Evolutionary conservation across 2,888 invertebrate genomes (phyloP), one percentile per base, ranked within the genome.

Genomic region (Andrena bicolor): DNA sequence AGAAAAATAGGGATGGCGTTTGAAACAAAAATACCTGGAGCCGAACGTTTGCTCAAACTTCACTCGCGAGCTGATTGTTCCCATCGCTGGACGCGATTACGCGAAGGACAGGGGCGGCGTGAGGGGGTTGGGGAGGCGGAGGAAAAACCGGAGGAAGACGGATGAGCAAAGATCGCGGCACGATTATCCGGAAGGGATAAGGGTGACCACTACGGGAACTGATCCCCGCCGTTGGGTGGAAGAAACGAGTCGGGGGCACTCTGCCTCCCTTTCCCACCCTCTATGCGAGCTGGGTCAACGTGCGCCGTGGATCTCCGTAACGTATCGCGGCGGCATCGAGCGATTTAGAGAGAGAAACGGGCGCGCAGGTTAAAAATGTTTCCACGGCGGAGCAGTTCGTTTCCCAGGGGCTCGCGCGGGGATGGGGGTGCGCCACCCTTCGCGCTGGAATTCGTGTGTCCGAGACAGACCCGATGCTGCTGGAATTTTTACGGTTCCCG

Each of bases 331-430:
- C 74, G 73, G 84, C 82, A 90, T 86, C 85, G 86, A 87, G 83
- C 89, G 89, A 89, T 88, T 91, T 86, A 86, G 80, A 84, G 83
- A 89, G 87, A 90, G 86, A 87, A 88, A 90, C 84, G 87, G 88
- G 84, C 80, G 66, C 2, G 69, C 76, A 74, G 86, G 89, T 88
- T 87, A 88, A 90, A 89, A 90, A 90, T 91, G 87, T 89, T 91
- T 88, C 86, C 74, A 85, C 83, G 65, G 76, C 78, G 81, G 79
- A 71, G 86, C 84, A 86, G 85, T 90, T 88, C 80, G 86, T 90
- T 89, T 89, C 23, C 56, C 75, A 75, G 56, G 70, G 49, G 76
- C 65, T 72, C 77, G 56, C 23, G 32, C 8, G 58, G 68, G 49
- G 49, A 56, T 1, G 64, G 64, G 20, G 23, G 10, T 35, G 28